phyloP scores from a whole-genome alignment of 92 coral and sea anemone species.

The Siderastrea radians region DNA sequence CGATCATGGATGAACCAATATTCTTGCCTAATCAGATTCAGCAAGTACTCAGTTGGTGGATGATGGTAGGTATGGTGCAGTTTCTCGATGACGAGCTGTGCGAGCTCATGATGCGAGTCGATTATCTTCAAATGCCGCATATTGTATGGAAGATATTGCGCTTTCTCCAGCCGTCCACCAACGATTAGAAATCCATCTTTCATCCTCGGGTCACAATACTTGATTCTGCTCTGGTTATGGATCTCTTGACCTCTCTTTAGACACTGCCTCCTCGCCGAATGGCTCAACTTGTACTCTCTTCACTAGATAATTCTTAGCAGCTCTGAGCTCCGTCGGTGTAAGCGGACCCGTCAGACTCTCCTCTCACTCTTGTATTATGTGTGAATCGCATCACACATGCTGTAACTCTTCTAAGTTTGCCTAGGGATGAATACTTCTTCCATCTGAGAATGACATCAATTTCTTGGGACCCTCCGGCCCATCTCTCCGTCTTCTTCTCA shows the following conservation, averaged over 20 bases:
- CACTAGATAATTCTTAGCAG: conserved; percentile 2
- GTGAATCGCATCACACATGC: conserved; percentile 18
- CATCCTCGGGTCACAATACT: conserved; percentile 18
- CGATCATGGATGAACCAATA: conserved; percentile 28
- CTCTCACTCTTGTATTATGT: neutral
- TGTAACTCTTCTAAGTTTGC: neutral
- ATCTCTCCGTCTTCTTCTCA: too few species aligned
- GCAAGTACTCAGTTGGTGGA: conserved; percentile 38
- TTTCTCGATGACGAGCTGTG: conserved; percentile 37
- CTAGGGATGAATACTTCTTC: neutral
- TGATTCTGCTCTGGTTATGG: conserved; percentile 28
- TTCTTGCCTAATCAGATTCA: conserved; percentile 9
- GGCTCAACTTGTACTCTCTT: neutral
- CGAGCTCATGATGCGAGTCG: conserved; percentile 40
- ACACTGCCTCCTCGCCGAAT: neutral
- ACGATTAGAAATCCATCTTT: conserved; percentile 23
- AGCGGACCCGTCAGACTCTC: neutral
- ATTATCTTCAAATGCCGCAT: conserved; percentile 11
- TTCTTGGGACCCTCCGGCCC: too few species aligned
- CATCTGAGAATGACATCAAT: neutral
- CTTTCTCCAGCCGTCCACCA: conserved; percentile 36
- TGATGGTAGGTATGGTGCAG: conserved; percentile 41
- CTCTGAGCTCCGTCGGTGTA: neutral
- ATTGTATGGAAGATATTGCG: conserved; percentile 18
- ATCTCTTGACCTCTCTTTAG: neutral